These are phyloP conservation scores for Erebia aethiops DNA, from an alignment of 2,888 invertebrate genomes.

Conservation along the genomic window DNA sequence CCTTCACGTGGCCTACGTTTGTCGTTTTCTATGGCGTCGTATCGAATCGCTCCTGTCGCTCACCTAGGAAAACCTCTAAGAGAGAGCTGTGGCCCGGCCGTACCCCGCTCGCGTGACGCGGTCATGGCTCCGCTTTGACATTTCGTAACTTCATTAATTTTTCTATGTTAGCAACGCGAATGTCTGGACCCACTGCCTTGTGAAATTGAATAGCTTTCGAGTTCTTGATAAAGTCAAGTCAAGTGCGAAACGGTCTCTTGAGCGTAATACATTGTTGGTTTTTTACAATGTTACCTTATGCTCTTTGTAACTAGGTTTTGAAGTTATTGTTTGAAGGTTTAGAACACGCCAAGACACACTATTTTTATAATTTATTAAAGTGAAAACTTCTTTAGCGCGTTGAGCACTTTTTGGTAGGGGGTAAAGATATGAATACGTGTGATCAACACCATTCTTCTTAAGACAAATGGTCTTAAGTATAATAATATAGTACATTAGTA, in stretches of 20 bases:
- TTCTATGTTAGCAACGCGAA: conserved; percentile 41
- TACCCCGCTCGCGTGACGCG: neutral
- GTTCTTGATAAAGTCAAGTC: neutral
- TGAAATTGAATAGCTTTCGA: conserved; percentile 36
- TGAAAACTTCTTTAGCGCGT: no score
- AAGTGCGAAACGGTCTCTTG: conserved; percentile 5
- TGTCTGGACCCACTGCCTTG: conserved; percentile 36
- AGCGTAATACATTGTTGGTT: neutral
- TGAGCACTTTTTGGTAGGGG: no score
- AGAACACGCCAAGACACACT: no score
- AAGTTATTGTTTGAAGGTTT: neutral
- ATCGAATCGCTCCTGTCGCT: no score
- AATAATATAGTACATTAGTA: no score
- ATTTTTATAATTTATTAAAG: no score
- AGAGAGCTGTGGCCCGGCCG: neutral
- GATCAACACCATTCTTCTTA: no score
- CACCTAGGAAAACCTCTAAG: no score
- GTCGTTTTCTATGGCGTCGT: no score
- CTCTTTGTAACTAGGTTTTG: neutral
- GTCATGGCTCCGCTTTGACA: neutral
- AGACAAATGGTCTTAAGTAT: no score
- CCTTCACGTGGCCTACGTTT: no score
- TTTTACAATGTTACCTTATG: neutral
- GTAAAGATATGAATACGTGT: no score
- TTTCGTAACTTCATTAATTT: conserved; percentile 38